Percentiles rank a stretch among this genome's conserved stretches.
Conservation (phyloP, 2,797 vertebrate genomes). For the Taenioides sp. region DNA sequence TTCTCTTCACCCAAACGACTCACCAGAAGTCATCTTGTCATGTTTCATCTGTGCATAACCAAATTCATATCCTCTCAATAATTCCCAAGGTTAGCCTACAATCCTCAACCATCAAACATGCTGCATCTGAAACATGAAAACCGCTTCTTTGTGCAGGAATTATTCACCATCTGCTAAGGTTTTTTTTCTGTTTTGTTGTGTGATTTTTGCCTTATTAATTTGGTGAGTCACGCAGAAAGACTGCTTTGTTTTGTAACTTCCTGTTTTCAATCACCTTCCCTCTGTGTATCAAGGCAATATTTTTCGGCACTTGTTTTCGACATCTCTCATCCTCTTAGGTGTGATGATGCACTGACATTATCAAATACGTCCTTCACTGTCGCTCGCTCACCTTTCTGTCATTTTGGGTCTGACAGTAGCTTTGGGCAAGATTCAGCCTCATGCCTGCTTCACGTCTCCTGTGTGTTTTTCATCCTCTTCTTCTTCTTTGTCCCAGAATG, state of each 20-base stretch:
- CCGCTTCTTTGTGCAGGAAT: conserved; percentile 34
- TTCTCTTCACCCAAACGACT: neutral
- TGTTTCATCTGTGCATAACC: conserved; percentile 23
- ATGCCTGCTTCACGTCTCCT: conserved; percentile 53
- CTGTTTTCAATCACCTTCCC: conserved; percentile 20
- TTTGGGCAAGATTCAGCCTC: conserved; percentile 57
- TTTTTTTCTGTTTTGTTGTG: conserved; percentile 6
- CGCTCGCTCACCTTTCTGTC: conserved; percentile 52
- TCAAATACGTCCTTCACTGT: conserved; percentile 53
- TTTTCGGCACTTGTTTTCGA: conserved; percentile 34
- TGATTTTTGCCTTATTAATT: conserved; percentile 38
- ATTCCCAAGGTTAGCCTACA: conserved; percentile 26
- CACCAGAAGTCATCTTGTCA: conserved; percentile 7
- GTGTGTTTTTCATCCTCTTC: conserved; percentile 16
- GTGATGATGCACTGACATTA: conserved; percentile 50
- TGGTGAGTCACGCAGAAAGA: conserved; percentile 34
- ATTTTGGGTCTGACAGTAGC: conserved; percentile 56
- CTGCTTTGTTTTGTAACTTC: conserved; percentile 34
- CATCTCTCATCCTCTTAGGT: conserved; percentile 33
- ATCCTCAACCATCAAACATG: conserved; percentile 30
- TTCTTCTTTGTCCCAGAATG: conserved; percentile 36
- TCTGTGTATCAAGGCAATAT: conserved; percentile 18
- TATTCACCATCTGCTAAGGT: conserved; percentile 22
- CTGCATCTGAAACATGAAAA: conserved; percentile 36
- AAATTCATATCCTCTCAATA: conserved; percentile 26